Conservation (phyloP, 2,888 invertebrate species). For the Vannuccia rotundouncinata region DNA sequence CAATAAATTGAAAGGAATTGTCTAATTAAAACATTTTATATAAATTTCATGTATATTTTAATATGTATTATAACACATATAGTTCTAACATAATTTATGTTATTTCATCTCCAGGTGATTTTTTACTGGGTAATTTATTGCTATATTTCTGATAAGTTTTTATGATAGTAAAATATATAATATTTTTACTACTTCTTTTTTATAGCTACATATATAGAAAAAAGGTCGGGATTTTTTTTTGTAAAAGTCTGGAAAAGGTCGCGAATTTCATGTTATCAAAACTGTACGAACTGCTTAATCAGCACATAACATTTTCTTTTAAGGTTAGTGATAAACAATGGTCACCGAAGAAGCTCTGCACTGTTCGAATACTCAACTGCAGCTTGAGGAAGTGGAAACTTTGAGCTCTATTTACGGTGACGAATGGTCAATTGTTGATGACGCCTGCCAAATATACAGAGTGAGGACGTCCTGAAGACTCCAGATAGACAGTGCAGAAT, state of each 20-base stretch:
- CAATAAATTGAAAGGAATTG: background rate
- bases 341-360: too few relatives aligned
- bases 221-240: constrained; percentile 13
- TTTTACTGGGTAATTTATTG: background rate
- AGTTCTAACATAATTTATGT: background rate
- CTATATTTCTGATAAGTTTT: background rate
- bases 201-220: constrained; percentile 18
- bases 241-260: background rate
- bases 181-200: constrained; percentile 12
- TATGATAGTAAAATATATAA: constrained; percentile 5
- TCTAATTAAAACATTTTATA: background rate
- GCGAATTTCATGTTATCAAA: background rate
- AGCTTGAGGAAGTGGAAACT: too few relatives aligned
- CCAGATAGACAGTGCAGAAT: too few relatives aligned
- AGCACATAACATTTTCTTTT: too few relatives aligned
- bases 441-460: too few relatives aligned
- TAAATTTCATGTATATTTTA: background rate
- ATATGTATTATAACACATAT: background rate
- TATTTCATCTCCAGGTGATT: background rate
- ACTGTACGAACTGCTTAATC: background rate
- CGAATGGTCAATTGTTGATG: too few relatives aligned
- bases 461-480: too few relatives aligned
- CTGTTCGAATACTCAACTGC: too few relatives aligned
- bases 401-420: too few relatives aligned
- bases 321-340: too few relatives aligned